phyloP scores from a whole-genome alignment of 2,888 invertebrate species.

The Agriotes lineatus region DNA sequence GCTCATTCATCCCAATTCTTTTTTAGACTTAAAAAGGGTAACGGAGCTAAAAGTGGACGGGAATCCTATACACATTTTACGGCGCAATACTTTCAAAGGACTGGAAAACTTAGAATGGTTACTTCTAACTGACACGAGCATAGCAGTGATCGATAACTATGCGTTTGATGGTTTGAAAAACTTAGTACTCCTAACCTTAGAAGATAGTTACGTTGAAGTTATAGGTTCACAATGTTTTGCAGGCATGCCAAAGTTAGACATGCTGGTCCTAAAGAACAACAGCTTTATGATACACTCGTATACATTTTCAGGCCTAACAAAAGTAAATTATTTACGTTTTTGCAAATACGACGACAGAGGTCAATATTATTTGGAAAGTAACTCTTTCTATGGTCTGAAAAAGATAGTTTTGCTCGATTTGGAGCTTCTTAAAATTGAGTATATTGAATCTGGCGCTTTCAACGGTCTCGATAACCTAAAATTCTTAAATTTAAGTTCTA shows the following conservation, averaged over 20 bases:
- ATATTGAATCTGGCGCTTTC: background rate
- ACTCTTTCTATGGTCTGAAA: conserved; percentile 61
- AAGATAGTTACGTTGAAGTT: conserved; percentile 33
- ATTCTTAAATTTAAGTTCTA: conserved; percentile 45
- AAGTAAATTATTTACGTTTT: background rate
- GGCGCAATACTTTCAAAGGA: background rate
- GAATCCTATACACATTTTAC: background rate
- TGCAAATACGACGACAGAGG: background rate
- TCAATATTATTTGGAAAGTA: conserved; percentile 54
- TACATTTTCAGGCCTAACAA: background rate
- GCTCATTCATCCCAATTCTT: background rate
- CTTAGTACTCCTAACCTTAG: conserved; percentile 37
- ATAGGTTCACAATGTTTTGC: background rate
- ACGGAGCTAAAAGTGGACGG: background rate
- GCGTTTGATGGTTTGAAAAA: conserved; percentile 39
- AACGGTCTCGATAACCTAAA: conserved; percentile 12
- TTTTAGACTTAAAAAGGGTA: background rate
- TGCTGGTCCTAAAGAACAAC: background rate
- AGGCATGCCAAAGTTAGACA: background rate
- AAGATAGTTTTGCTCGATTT: conserved; percentile 59
- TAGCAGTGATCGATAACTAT: background rate
- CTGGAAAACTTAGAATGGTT: background rate
- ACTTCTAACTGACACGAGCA: background rate
- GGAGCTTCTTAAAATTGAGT: conserved; percentile 33
- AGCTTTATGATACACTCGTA: background rate